These are phyloP conservation scores for Candidula unifasciata DNA, from an alignment of 2,888 invertebrate genomes.

Conservation along the genomic window DNA sequence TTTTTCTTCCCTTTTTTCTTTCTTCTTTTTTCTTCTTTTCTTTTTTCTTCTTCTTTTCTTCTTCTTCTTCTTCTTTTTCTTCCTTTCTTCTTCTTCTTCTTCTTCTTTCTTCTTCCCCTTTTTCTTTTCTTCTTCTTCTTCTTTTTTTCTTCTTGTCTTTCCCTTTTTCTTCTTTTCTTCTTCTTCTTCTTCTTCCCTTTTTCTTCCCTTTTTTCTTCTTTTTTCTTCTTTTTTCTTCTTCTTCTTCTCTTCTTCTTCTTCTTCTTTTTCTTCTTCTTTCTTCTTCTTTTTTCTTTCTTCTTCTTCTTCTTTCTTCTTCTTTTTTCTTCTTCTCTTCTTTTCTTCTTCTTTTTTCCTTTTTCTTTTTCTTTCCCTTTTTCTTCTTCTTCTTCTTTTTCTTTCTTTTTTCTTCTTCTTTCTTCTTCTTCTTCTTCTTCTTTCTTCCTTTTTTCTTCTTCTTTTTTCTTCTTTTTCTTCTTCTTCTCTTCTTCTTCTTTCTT, in stretches of 20 bases:
- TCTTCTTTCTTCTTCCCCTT: no score
- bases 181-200: not conserved
- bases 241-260: not conserved
- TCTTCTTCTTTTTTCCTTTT: not conserved
- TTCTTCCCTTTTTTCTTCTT: not conserved
- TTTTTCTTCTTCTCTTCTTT: not conserved
- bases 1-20: no score
- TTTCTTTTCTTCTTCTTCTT: not conserved
- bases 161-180: not conserved
- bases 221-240: not conserved
- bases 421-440: not conserved
- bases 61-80: not conserved
- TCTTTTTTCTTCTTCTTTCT: not conserved
- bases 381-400: not conserved
- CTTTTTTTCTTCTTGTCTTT: no score
- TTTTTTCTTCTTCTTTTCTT: no score
- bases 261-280: constrained; percentile 20
- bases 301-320: not conserved
- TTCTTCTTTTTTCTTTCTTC: constrained; percentile 3
- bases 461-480: not conserved
- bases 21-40: no score
- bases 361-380: not conserved
- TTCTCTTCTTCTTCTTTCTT: not conserved
- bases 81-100: no score
- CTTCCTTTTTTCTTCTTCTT: not conserved